Conservation (phyloP, 1,140 invertebrate species). For the Spodoptera litura region DNA sequence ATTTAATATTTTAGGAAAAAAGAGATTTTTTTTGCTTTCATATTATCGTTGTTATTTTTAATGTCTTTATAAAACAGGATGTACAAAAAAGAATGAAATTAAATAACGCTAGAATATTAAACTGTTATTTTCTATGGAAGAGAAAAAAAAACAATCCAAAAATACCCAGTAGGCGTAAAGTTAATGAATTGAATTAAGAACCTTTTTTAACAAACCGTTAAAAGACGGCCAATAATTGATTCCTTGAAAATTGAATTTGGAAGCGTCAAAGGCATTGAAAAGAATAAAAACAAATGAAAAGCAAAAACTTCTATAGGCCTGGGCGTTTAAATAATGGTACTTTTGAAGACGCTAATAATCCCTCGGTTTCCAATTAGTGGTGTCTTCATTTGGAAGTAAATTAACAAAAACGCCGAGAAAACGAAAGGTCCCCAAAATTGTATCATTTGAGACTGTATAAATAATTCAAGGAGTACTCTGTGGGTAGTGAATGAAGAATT, state of each 20-base stretch:
- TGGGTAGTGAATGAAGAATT: conserved; percentile 27
- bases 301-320: conserved; percentile 1
- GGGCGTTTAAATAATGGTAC: conserved; percentile 20
- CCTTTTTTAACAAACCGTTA: conserved; percentile 18
- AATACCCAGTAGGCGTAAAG: no score
- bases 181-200: not conserved
- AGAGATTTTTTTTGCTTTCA: no score
- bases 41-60: no score
- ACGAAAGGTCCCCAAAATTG: conserved; percentile 33
- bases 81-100: not conserved
- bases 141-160: no score
- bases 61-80: not conserved
- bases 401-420: conserved; percentile 15
- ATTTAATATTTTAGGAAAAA: not conserved
- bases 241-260: conserved; percentile 27
- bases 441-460: conserved; percentile 23
- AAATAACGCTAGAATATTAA: no score
- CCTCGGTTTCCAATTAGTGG: conserved; percentile 24
- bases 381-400: conserved; percentile 33
- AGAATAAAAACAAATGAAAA: conserved; percentile 32
- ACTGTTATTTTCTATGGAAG: no score
- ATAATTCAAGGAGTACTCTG: conserved; percentile 27
- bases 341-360: conserved; percentile 20
- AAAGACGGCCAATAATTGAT: conserved; percentile 14
- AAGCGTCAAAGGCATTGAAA: conserved; percentile 5